These are phyloP conservation scores for Monopterus albus DNA, from an alignment of 2,113 vertebrate species.

Conservation along the genomic window DNA sequence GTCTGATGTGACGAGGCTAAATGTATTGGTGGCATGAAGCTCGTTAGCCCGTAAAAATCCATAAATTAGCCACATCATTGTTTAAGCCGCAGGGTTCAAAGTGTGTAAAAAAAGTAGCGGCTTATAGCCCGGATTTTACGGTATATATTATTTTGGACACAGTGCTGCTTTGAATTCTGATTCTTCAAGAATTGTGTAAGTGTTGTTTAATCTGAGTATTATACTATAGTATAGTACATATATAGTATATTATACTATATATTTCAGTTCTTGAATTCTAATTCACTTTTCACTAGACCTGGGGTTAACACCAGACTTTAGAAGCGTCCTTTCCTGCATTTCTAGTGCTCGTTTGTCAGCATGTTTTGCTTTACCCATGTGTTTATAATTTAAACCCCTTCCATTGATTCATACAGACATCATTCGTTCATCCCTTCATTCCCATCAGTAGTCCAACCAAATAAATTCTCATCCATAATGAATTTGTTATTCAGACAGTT, in stretches of 20 bases:
- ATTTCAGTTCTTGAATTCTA: slow-evolving; percentile 24
- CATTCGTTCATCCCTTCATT: slow-evolving; percentile 54
- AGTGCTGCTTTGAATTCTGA: background rate
- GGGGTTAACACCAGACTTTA: slow-evolving; percentile 18
- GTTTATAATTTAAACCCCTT: slow-evolving; percentile 19
- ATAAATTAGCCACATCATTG: too few species aligned
- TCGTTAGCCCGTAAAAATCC: too few species aligned
- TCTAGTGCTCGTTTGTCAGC: slow-evolving; percentile 27
- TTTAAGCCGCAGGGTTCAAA: too few species aligned
- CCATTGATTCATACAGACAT: slow-evolving; percentile 36
- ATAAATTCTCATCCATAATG: slow-evolving; percentile 78
- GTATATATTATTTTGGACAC: background rate
- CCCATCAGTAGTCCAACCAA: slow-evolving; percentile 56
- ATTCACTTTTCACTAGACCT: slow-evolving; percentile 1
- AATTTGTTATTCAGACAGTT: slow-evolving; percentile 87
- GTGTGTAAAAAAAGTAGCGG: too few species aligned
- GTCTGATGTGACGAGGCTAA: too few species aligned
- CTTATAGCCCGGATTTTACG: too few species aligned
- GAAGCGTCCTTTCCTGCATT: background rate
- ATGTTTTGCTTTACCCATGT: slow-evolving; percentile 32
- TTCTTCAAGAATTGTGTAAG: slow-evolving; percentile 38
- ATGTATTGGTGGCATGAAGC: too few species aligned
- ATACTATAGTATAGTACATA: too few species aligned
- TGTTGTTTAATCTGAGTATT: slow-evolving; percentile 4
- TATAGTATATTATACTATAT: too few species aligned